phyloP scores from a whole-genome alignment of 2,113 vertebrate genomes.

The Siniperca knerii region DNA sequence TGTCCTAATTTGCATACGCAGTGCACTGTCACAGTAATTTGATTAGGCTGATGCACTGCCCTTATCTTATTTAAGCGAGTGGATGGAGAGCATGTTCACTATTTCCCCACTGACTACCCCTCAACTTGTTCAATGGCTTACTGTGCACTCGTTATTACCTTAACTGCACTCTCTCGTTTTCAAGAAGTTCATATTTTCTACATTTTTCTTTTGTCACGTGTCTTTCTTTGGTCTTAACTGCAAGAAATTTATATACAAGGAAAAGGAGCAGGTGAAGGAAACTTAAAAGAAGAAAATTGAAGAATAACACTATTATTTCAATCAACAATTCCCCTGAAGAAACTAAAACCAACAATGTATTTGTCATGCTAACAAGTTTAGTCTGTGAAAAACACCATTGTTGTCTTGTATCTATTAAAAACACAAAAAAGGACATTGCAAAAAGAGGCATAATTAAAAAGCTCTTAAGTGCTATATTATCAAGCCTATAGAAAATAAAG shows the following conservation, averaged over 20 bases:
- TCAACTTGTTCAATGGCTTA: background rate
- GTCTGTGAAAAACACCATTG: background rate
- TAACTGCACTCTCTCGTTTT: background rate
- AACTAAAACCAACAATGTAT: background rate
- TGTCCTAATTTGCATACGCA: background rate
- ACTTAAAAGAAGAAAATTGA: too few relatives aligned
- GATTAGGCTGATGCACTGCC: background rate
- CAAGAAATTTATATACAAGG: background rate
- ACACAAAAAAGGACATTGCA: background rate
- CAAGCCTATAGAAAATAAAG: background rate
- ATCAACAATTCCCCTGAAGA: background rate
- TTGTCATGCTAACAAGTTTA: background rate
- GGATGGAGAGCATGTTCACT: background rate
- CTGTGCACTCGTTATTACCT: background rate
- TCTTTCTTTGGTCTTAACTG: background rate
- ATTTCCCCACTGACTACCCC: background rate
- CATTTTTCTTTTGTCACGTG: background rate
- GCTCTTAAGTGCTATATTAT: background rate
- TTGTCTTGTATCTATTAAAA: background rate
- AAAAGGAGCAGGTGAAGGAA: background rate
- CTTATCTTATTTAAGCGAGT: background rate
- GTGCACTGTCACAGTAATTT: conserved; percentile 9
- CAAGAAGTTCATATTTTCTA: background rate
- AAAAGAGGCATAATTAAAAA: background rate
- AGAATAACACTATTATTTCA: background rate